Evolutionary conservation across 2,888 invertebrate species (phyloP).

Genomic region (Leucophora obtusa): DNA sequence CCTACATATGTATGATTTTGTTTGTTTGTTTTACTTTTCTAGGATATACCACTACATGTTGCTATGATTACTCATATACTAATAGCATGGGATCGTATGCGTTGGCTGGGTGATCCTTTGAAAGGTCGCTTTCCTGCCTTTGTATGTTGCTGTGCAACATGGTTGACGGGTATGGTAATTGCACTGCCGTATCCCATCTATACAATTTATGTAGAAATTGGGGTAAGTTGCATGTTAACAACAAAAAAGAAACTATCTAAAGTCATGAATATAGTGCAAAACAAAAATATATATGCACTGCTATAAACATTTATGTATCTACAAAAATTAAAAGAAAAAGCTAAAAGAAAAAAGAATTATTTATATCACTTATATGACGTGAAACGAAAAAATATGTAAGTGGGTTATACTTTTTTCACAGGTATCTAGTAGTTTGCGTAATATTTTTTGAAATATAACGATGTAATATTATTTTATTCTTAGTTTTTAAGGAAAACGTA

Average conservation of each 20-base stretch:
- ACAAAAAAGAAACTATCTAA: not conserved
- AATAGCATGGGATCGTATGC: slow-evolving; percentile 84
- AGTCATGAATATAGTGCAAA: not conserved
- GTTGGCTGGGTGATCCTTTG: slow-evolving; percentile 83
- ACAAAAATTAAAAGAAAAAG: slow-evolving; percentile 3
- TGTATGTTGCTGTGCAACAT: slow-evolving; percentile 84
- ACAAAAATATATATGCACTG: not conserved
- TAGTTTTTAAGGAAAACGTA: not conserved
- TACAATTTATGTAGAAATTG: slow-evolving; percentile 85
- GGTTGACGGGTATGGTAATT: slow-evolving; percentile 85
- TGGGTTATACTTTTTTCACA: not conserved
- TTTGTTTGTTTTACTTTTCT: slow-evolving; percentile 67
- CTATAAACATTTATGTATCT: not conserved
- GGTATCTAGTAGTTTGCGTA: too few relatives aligned
- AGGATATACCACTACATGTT: slow-evolving; percentile 86
- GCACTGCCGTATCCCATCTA: slow-evolving; percentile 87
- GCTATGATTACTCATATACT: slow-evolving; percentile 85
- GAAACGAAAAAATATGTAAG: not conserved
- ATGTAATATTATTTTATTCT: too few relatives aligned
- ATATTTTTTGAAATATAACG: too few relatives aligned
- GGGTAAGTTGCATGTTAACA: slow-evolving; percentile 79
- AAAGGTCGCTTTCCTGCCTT: slow-evolving; percentile 83
- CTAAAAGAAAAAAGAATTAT: too few relatives aligned
- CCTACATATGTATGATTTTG: not conserved
- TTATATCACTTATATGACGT: not conserved